phyloP scores from a whole-genome alignment of 2,797 vertebrate genomes.

The Stomatorhinus walkeri region DNA sequence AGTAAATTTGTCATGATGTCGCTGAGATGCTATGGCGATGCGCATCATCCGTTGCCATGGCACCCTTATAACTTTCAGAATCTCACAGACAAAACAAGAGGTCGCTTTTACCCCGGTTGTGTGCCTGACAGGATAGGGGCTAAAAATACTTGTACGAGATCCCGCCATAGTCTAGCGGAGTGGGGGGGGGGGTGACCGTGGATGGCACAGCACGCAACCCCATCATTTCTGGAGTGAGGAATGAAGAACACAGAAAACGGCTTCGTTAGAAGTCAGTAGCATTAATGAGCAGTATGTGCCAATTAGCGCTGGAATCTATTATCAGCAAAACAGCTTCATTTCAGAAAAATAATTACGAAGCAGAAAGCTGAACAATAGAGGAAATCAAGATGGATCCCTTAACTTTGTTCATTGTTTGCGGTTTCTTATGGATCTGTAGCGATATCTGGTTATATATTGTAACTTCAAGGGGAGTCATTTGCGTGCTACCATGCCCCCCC shows the following conservation, averaged over 20 bases:
- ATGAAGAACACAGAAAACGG: neutral
- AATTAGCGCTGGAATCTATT: slow-evolving; percentile 31
- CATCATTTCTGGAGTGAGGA: neutral
- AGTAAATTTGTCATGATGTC: neutral
- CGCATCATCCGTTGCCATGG: slow-evolving; percentile 14
- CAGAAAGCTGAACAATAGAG: neutral
- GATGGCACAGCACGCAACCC: neutral
- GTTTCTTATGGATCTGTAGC: neutral
- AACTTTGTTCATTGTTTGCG: neutral
- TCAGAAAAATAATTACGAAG: slow-evolving; percentile 14
- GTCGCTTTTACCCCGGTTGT: slow-evolving; percentile 9
- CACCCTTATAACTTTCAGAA: neutral
- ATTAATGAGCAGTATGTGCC: slow-evolving; percentile 33
- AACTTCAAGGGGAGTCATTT: slow-evolving; percentile 4
- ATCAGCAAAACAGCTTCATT: slow-evolving; percentile 35
- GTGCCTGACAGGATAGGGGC: neutral
- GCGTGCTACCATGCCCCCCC: neutral
- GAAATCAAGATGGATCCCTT: neutral
- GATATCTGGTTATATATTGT: neutral
- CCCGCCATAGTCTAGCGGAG: neutral
- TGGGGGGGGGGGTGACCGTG: neutral
- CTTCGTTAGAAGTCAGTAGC: slow-evolving; percentile 19
- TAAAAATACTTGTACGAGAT: slow-evolving; percentile 14
- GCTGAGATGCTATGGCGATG: neutral
- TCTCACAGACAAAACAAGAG: slow-evolving; percentile 24